Evolutionary conservation across 1,140 invertebrate genomes (phyloP).

Genomic region (Bombus polaris): DNA sequence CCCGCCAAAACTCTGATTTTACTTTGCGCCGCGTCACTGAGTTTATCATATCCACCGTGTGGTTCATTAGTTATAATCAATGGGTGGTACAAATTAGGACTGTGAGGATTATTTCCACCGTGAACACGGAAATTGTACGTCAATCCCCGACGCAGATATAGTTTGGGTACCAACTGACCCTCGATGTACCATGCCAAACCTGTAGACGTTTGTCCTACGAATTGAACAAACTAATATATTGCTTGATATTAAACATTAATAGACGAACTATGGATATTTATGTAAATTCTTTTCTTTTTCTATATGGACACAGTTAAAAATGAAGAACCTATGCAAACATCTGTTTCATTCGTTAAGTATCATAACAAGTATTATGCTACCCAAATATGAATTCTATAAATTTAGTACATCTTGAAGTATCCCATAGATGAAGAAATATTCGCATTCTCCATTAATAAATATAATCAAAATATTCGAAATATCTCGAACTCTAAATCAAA

Average conservation of each 20-base stretch:
- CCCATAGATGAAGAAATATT: too few species aligned
- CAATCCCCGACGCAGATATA: conserved; percentile 93
- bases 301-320: too few species aligned
- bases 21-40: conserved; percentile 88
- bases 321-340: too few species aligned
- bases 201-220: conserved; percentile 83
- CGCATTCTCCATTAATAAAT: too few species aligned
- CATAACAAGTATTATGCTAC: too few species aligned
- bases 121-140: conserved; percentile 92
- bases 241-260: too few species aligned
- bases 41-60: conserved; percentile 90
- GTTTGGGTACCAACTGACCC: conserved; percentile 92
- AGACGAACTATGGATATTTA: background rate
- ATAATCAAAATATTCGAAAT: too few species aligned
- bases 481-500: conserved; percentile 64
- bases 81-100: conserved; percentile 94
- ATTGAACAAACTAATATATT: background rate
- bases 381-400: too few species aligned
- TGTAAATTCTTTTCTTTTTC: background rate
- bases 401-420: too few species aligned
- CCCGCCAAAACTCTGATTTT: conserved; percentile 92
- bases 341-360: too few species aligned
- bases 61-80: conserved; percentile 95
- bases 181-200: conserved; percentile 93
- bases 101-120: conserved; percentile 95